Percentiles rank a stretch among this genome's conserved stretches.
phyloP scores from a whole-genome alignment of 2,113 vertebrate species.

The Aegithalos caudatus region DNA sequence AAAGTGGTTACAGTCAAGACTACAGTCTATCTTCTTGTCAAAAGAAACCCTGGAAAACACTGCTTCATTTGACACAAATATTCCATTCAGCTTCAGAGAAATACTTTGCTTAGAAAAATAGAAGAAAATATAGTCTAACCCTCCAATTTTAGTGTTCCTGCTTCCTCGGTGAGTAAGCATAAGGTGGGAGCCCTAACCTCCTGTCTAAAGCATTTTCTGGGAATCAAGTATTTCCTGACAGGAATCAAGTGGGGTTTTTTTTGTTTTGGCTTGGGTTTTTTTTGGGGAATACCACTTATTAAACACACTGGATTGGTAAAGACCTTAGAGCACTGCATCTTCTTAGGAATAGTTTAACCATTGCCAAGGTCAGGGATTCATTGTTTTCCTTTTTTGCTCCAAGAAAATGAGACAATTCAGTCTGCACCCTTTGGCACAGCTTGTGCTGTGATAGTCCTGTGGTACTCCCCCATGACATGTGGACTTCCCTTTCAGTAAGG shows the following conservation, averaged over 20 bases:
- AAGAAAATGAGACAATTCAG: neutral
- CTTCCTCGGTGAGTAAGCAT: neutral
- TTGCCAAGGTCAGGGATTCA: neutral
- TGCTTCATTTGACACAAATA: neutral
- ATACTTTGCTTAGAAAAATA: neutral
- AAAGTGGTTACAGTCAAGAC: neutral
- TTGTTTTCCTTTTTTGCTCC: neutral
- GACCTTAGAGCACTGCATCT: neutral
- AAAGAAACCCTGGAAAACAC: neutral
- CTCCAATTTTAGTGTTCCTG: neutral
- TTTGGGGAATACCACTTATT: neutral
- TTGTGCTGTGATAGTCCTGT: neutral
- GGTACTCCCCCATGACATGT: neutral
- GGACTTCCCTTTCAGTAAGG: neutral
- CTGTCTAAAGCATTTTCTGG: neutral
- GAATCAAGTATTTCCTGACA: neutral
- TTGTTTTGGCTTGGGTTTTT: no score
- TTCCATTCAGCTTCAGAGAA: neutral
- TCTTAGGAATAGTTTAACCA: neutral
- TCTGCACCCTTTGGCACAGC: neutral
- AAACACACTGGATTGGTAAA: neutral
- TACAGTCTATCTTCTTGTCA: neutral
- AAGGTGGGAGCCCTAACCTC: neutral
- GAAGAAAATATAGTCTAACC: neutral
- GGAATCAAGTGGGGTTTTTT: no score